Evolutionary conservation across 2,888 invertebrate species (phyloP).

Genomic region (Coelopa pilipes): DNA sequence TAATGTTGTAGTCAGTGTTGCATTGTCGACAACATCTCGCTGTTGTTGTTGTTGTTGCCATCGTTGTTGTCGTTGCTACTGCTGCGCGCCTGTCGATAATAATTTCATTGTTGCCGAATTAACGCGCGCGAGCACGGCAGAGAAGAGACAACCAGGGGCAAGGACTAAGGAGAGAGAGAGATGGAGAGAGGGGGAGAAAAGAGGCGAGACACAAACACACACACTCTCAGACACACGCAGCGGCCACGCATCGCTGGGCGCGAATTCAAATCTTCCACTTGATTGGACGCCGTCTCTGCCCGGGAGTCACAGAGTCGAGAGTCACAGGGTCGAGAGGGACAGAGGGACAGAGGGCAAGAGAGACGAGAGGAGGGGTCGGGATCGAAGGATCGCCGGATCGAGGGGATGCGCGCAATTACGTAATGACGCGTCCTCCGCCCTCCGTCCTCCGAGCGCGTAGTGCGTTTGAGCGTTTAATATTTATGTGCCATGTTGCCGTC

Average conservation of each 20-base stretch:
- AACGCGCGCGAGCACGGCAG: conserved; percentile 39
- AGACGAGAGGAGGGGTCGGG: too few relatives aligned
- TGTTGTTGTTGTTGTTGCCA: conserved; percentile 9
- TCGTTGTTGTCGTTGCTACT: conserved; percentile 12
- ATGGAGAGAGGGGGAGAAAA: conserved; percentile 27
- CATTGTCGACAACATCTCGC: too few relatives aligned
- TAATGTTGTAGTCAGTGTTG: not conserved
- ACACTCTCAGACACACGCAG: too few relatives aligned
- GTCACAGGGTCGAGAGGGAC: too few relatives aligned
- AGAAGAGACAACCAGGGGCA: not conserved
- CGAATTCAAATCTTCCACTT: conserved; percentile 58
- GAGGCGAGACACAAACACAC: not conserved
- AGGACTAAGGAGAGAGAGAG: not conserved
- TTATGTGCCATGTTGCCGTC: not conserved
- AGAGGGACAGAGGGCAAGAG: too few relatives aligned
- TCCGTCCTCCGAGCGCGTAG: conserved; percentile 6
- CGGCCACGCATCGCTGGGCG: conserved; percentile 11
- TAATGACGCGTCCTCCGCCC: conserved; percentile 44
- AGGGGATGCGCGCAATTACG: conserved; percentile 53
- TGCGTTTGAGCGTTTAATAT: not conserved
- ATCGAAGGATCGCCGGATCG: conserved; percentile 35
- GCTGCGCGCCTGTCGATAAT: conserved; percentile 52
- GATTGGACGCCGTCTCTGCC: conserved; percentile 52
- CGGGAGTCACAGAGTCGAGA: not conserved
- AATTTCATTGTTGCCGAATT: conserved; percentile 36